Evolutionary conservation across 1,140 invertebrate genomes (phyloP), one percentile per base, ranked within the genome.

Genomic region (Diorhabda carinulata): DNA sequence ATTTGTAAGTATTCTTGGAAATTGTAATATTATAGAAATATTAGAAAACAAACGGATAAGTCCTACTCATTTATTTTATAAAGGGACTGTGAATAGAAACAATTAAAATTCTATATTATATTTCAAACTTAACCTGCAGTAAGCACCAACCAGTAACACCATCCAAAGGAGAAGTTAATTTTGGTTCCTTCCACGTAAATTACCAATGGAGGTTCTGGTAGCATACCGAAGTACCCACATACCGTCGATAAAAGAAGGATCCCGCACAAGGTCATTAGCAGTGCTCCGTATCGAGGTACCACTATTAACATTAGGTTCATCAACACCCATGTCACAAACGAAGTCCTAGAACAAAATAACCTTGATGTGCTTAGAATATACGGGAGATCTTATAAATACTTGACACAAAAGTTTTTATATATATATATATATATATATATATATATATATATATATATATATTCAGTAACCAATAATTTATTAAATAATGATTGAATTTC

Each of bases 111-210:
- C 25, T 1, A 1, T 25, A 25, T 25, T 25, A 25, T 25, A 25
- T 25, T 25, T 25, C 25, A 25, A 25, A 25, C 25, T 8, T 52
- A 52, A 95, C 96, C 96, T 76, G 94, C 91, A 56, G 92, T 86
- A 0, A 98, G 81, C 40, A 96, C 88, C 42, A 98, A 84, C 92
- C 94, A 98, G 83, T 92, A 98, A 81, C 93, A 95, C 92, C 94
- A 97, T 40, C 96, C 96, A 58, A 95, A 90, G 25, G 86, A 84
- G 80, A 97, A 96, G 69, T 89, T 84, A 52, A 97, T 83, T 65
- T 88, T 86, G 0, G 89, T 89, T 25, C 92, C 91, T 79, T 97
- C 94, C 68, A 98, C 88, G 56, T 93, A 89, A 59, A 98, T 93
- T 43, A 89, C 83, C 10, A 98, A 83, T 4, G 94, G 92, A 25